Base-by-base conservation (phyloP, 2,113 vertebrate genomes). In the Chiloscyllium plagiosum region DNA sequence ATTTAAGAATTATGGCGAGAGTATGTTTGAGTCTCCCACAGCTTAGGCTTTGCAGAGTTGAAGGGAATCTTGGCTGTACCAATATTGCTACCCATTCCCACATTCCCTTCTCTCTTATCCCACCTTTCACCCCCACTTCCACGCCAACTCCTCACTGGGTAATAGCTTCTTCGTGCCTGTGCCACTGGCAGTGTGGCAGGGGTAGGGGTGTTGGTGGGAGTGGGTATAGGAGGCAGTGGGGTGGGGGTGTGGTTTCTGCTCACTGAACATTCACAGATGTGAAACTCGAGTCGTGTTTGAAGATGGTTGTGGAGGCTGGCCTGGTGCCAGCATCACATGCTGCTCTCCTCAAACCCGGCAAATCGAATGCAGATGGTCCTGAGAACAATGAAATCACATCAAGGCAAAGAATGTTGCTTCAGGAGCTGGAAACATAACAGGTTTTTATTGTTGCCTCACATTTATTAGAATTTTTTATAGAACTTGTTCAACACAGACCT, bases 291-390 rank as follows among this genome's bases (percentile, higher is more conserved):
- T 95, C 52, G 94, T 95, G 94, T 50, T 95, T 72, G 47, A 52
- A 72, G 94, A 95, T 96, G 96, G 89, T 95, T 96, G 96, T 96
- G 96, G 96, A 96, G 83, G 65, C 86, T 97, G 96, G 96, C 96
- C 87, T 56, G 20, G n/a, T 7, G 96, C 96, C 97, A 97, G 26
- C 24, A 42, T 95, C 96, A 96, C 96, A 96, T 96, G 95, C 96
- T 96, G 96, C 83, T 96, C 96, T 96, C 94, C 96, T 96, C 96
- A 95, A 95, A 76, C 78, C 96, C 96, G 96, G 96, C 96, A 96
- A 97, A 97, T 96, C 96, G 96, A 97, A 97, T 96, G 96, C 97
- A 97, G 96, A 97, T 97, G 97, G 96, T 95, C 56, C 96, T 68
- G 95, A 94, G 69, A 96, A 96, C 96, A 96, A 96, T 96, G 96